Evolutionary conservation across 1,140 invertebrate genomes (phyloP).

Genomic region (Lepidurus arcticus): DNA sequence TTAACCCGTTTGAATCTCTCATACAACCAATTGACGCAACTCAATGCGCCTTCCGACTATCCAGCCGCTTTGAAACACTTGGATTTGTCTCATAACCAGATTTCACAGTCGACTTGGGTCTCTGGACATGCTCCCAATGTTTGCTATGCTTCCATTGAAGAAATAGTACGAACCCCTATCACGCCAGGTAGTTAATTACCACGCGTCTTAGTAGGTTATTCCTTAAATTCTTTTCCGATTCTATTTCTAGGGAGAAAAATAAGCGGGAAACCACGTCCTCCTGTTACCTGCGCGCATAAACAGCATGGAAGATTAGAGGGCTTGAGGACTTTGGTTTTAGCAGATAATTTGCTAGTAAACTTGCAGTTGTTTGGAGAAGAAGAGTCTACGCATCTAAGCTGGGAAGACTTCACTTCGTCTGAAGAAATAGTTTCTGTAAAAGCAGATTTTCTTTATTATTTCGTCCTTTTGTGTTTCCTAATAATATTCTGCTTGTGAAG

Average conservation of each 20-base stretch:
- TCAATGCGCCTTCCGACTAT: constrained; percentile 85
- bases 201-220: background rate
- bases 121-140: constrained; percentile 56
- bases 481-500: background rate
- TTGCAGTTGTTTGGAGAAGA: constrained; percentile 75
- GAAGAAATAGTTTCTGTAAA: background rate
- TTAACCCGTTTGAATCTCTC: constrained; percentile 14
- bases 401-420: constrained; percentile 22
- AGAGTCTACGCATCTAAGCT: constrained; percentile 42
- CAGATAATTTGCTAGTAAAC: constrained; percentile 72
- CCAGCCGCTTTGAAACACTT: constrained; percentile 81
- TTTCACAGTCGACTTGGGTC: constrained; percentile 67
- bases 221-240: background rate
- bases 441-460: background rate
- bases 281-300: constrained; percentile 62
- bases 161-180: constrained; percentile 25
- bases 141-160: constrained; percentile 55
- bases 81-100: constrained; percentile 88
- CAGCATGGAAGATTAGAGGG: constrained; percentile 73
- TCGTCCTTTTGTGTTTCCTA: background rate
- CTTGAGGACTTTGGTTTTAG: constrained; percentile 71
- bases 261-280: constrained; percentile 28
- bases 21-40: constrained; percentile 45
- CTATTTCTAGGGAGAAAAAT: constrained; percentile 35
- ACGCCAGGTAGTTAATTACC: constrained; percentile 28